These are phyloP conservation scores for Ciconia stormi DNA, from an alignment of 2,113 vertebrate species.

Conservation along the genomic window DNA sequence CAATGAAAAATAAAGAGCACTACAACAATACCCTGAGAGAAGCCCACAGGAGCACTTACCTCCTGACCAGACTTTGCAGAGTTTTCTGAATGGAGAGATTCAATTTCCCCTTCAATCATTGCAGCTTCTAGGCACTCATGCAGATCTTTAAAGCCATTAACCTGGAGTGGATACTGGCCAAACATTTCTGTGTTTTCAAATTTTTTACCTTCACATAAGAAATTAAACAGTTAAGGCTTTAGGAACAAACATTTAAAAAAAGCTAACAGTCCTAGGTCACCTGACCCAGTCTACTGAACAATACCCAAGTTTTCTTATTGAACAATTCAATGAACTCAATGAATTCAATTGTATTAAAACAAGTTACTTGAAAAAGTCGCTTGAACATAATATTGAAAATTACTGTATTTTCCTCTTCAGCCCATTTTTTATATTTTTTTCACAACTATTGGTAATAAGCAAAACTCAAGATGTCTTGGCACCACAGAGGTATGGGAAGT, in stretches of 20 bases:
- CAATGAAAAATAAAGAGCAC: neutral
- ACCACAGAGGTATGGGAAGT: neutral
- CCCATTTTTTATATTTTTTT: neutral
- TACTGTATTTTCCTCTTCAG: neutral
- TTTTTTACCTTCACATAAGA: conserved; percentile 86
- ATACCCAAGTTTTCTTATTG: neutral
- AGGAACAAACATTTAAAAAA: neutral
- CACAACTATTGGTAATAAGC: neutral
- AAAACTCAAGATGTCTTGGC: neutral
- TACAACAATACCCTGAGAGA: neutral
- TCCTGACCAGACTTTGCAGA: conserved; percentile 90
- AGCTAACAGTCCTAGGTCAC: neutral
- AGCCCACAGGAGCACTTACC: conserved; percentile 62
- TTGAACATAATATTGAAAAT: neutral
- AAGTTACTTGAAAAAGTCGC: neutral
- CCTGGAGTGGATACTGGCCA: conserved; percentile 97
- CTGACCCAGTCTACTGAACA: neutral
- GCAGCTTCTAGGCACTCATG: conserved; percentile 98
- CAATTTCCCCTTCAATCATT: conserved; percentile 98
- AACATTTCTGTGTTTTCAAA: conserved; percentile 99
- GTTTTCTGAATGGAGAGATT: conserved; percentile 96
- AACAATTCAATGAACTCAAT: neutral
- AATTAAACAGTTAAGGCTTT: neutral
- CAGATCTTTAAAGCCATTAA: conserved; percentile 97
- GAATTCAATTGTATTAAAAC: neutral